Conservation (phyloP, 2,888 invertebrate species). For the Clistopyga incitator region DNA sequence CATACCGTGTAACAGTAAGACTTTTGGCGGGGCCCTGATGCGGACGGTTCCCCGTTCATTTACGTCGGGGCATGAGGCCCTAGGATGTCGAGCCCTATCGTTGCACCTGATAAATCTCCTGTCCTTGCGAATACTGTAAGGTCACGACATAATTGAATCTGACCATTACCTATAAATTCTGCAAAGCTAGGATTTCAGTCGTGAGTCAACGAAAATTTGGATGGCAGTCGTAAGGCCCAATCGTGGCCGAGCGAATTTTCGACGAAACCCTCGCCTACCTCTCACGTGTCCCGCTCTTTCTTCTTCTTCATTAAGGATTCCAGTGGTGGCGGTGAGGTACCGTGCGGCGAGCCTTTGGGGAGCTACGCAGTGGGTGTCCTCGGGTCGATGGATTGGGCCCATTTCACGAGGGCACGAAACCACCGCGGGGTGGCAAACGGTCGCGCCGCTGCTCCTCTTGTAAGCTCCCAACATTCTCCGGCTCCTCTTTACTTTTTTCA, state of each 20-base stretch:
- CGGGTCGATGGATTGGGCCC: constrained; percentile 13
- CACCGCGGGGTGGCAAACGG: constrained; percentile 29
- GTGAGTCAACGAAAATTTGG: neutral
- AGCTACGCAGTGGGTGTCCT: constrained; percentile 19
- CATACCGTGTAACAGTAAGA: neutral
- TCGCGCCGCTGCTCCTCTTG: constrained; percentile 17
- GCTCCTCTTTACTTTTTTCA: constrained; percentile 4
- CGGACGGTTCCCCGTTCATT: neutral
- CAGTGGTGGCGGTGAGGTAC: too few species aligned
- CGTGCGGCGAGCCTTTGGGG: constrained; percentile 7
- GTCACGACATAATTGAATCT: neutral
- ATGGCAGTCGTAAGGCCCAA: neutral
- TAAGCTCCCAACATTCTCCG: neutral
- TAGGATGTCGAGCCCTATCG: too few species aligned
- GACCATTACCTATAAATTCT: neutral
- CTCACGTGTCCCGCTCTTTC: neutral
- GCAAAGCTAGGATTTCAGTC: neutral
- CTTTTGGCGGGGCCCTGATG: neutral
- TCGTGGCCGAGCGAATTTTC: neutral
- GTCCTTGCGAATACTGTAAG: neutral
- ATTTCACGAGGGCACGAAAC: neutral
- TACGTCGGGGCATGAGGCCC: neutral
- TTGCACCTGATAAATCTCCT: too few species aligned
- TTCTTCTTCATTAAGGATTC: constrained; percentile 8
- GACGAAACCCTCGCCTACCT: neutral